Percentiles rank a stretch among this genome's conserved stretches.
These are phyloP conservation scores for Pachymerium ferrugineum DNA, from an alignment of 2,888 invertebrate species.

Conservation along the genomic window DNA sequence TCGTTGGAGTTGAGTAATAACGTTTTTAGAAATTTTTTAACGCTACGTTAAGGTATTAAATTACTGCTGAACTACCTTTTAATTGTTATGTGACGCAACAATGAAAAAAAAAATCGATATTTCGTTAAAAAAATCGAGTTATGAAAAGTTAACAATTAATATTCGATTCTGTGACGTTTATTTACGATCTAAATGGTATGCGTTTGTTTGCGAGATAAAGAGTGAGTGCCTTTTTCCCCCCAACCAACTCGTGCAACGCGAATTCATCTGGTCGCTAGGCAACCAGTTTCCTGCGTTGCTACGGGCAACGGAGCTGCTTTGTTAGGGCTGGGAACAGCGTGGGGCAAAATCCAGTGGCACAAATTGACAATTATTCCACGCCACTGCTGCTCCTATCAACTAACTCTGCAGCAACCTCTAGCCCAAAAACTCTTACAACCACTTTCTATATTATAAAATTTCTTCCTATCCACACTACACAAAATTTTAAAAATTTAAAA, in stretches of 20 bases:
- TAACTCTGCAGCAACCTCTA: not conserved
- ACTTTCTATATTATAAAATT: not conserved
- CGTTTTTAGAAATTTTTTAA: too few species aligned
- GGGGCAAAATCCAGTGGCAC: conserved; percentile 21
- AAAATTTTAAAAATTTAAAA: not conserved
- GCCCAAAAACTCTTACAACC: not conserved
- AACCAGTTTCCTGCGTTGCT: conserved; percentile 12
- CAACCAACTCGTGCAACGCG: not conserved
- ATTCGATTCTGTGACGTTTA: not conserved
- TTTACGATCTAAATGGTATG: not conserved
- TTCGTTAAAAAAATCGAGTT: too few species aligned
- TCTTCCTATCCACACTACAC: not conserved
- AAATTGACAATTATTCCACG: conserved; percentile 21
- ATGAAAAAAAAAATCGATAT: too few species aligned
- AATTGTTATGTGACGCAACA: too few species aligned
- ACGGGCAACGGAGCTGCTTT: not conserved
- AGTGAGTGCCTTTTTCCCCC: not conserved
- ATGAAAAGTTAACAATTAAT: not conserved
- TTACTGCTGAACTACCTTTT: too few species aligned
- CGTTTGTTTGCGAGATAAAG: conserved; percentile 1
- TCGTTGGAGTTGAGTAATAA: too few species aligned
- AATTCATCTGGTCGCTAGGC: conserved; percentile 6
- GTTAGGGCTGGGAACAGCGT: conserved; percentile 14
- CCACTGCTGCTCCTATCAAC: conserved; percentile 15
- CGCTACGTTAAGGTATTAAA: too few species aligned